Evolutionary conservation across 1,140 invertebrate species (phyloP).

Genomic region (Cotesia typhae): DNA sequence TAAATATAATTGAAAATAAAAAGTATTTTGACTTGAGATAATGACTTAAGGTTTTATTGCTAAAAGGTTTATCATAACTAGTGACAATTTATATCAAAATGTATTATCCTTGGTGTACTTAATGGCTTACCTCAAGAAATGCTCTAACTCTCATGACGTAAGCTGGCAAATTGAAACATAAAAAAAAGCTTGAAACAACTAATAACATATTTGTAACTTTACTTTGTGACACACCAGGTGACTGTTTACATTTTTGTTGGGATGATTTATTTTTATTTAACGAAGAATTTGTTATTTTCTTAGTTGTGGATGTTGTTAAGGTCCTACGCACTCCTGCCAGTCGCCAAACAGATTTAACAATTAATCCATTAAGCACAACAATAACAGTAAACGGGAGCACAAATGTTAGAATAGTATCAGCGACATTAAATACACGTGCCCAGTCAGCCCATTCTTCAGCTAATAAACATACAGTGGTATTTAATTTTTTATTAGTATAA

Average conservation of each 20-base stretch:
- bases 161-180: conserved; percentile 80
- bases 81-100: neutral
- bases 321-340: conserved; percentile 67
- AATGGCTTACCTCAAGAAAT: conserved; percentile 68
- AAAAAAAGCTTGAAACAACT: conserved; percentile 81
- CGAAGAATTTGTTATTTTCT: conserved; percentile 33
- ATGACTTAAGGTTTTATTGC: neutral
- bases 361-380: conserved; percentile 75
- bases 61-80: neutral
- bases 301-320: conserved; percentile 63
- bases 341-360: conserved; percentile 72
- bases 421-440: conserved; percentile 72
- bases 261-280: conserved; percentile 36
- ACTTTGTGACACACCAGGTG: conserved; percentile 65
- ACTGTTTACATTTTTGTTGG: conserved; percentile 43
- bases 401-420: conserved; percentile 77
- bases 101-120: neutral
- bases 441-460: conserved; percentile 60
- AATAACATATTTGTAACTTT: conserved; percentile 85
- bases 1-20: neutral
- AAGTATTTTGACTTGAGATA: neutral
- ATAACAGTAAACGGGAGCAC: conserved; percentile 76
- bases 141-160: conserved; percentile 72
- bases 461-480: conserved; percentile 63
- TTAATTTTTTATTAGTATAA: conserved; percentile 49